phyloP scores from a whole-genome alignment of 2,113 vertebrate genomes.

The Anas platyrhynchos region DNA sequence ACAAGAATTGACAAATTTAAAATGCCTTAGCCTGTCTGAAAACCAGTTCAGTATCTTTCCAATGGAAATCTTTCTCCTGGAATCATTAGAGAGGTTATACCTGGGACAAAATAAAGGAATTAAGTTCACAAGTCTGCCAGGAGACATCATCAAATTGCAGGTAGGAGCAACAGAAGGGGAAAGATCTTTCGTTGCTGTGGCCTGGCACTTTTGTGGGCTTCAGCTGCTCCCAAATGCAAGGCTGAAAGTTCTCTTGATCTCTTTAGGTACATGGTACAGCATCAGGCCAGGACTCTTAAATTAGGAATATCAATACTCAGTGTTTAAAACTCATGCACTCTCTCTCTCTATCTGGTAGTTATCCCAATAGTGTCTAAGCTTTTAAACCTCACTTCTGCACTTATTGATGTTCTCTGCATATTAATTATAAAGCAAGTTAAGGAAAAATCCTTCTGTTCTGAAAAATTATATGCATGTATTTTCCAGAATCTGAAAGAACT shows the following conservation, averaged over 20 bases:
- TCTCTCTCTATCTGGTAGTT: neutral
- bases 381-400: neutral
- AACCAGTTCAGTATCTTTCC: conserved; percentile 73
- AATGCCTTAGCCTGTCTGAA: conserved; percentile 69
- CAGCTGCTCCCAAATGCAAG: neutral
- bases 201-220: neutral
- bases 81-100: conserved; percentile 68
- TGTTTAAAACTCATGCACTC: neutral
- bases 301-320: neutral
- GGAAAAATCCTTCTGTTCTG: neutral
- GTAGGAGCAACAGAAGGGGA: conserved; percentile 28
- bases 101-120: conserved; percentile 73
- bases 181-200: neutral
- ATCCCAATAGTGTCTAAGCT: neutral
- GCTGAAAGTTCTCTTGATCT: neutral
- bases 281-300: neutral
- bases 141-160: conserved; percentile 59
- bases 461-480: neutral
- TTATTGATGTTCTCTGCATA: neutral
- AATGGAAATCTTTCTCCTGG: conserved; percentile 65
- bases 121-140: conserved; percentile 62
- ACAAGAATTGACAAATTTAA: conserved; percentile 65
- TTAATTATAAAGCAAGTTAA: neutral
- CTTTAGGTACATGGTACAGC: neutral
- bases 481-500: conserved; percentile 76